Percentiles rank a stretch among this genome's conserved stretches.
phyloP scores from a whole-genome alignment of 2,888 invertebrate species.

The Tinea trinotella region DNA sequence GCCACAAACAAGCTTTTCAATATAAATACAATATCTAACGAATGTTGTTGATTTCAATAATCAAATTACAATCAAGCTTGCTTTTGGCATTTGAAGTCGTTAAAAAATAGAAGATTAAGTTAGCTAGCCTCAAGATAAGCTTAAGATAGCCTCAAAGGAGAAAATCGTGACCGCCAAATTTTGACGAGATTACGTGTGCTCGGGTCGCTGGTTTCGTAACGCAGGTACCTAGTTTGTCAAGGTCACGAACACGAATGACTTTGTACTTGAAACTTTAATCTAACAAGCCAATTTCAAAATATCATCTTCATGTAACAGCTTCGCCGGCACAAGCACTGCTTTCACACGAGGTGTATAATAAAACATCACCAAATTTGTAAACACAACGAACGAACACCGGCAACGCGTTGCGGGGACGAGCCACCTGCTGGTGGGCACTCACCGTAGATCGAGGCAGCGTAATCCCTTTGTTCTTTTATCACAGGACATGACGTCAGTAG shows the following conservation, averaged over 20 bases:
- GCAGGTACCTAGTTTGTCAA: slow-evolving; percentile 42
- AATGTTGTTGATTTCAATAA: no score
- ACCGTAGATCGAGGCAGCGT: slow-evolving; percentile 69
- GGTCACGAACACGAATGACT: slow-evolving; percentile 52
- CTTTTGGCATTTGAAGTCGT: no score
- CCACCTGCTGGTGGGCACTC: slow-evolving; percentile 51
- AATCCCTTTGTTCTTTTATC: slow-evolving; percentile 67
- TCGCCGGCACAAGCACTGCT: slow-evolving; percentile 30
- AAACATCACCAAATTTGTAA: slow-evolving; percentile 24
- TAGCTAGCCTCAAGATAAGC: no score
- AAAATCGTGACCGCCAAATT: slow-evolving; percentile 54
- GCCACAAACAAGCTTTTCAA: slow-evolving; percentile 21
- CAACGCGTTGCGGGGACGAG: slow-evolving; percentile 59
- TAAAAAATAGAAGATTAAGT: no score
- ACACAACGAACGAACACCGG: slow-evolving; percentile 27
- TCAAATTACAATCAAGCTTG: no score
- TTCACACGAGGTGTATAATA: neutral
- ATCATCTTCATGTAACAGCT: slow-evolving; percentile 28
- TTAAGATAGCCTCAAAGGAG: slow-evolving; percentile 27
- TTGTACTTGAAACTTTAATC: slow-evolving; percentile 49
- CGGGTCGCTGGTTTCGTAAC: slow-evolving; percentile 48
- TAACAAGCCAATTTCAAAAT: slow-evolving; percentile 32
- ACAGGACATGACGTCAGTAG: slow-evolving; percentile 65
- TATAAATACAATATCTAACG: no score
- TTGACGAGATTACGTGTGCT: slow-evolving; percentile 48